Base-by-base conservation (phyloP, 2,888 invertebrate genomes). In the Pristionchus maxplancki region DNA sequence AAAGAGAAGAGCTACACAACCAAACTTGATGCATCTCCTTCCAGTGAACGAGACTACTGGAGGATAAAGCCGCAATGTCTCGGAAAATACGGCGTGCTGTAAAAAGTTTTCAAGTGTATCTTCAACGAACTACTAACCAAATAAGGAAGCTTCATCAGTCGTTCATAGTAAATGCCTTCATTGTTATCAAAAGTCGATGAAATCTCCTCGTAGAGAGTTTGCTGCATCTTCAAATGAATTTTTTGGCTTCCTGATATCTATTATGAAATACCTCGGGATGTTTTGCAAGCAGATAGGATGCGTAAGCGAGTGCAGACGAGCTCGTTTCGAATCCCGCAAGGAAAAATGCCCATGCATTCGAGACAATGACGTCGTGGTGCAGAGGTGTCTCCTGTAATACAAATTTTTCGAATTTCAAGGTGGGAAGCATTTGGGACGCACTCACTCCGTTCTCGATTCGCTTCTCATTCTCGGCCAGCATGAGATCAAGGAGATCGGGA, bases 291-390 rank as follows among this genome's bases (percentile, higher is more conserved):
- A 95, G 94, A 90, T 95, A 95, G 89, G 95, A 93, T 13, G 95
- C 93, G 91, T 95, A 96, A 13, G 95, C 94, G 31, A 96, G 91
- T 6, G 95, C 94, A 3, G 95, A 95, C 24, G 95, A 95, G 0
- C 95, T 95, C 0, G 96, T 96, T 90, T 96, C 89, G 78, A 50
- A 89, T 13, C 89, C 89, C 31, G 89, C 89, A 13, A 89, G 4
- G 50, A 89, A 58, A 34, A 89, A n/a, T 1, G 78, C 87, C 74
- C 78, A 87, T 34, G 74, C 71, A 37, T 87, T 87, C 4, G 87
- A 87, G 5, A 87, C 87, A 17, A 87, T 53, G 50, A 87, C 34
- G 37, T 87, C 87, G 40, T 87, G 87, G n/a, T 87, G 87, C 24
- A 87, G 87, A 0, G 74, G 74, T 13, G 9, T 20, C 4, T 74